Conservation (phyloP, 2,113 vertebrate genomes). For the Nymphicus hollandicus region DNA sequence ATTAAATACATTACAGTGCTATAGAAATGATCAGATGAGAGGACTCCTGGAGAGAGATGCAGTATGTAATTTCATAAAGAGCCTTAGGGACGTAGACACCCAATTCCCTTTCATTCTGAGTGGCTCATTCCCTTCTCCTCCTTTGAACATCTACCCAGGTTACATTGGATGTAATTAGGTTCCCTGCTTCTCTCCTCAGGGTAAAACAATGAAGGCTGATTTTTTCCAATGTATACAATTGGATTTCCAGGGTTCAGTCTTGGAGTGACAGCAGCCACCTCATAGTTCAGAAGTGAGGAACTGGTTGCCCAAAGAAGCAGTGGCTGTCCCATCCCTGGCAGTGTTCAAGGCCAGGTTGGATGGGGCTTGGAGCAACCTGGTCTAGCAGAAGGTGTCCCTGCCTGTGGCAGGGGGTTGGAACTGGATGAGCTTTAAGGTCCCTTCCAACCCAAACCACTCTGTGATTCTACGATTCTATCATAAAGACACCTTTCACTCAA, state of each 20-base stretch:
- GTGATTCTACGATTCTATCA: background rate
- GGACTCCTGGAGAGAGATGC: background rate
- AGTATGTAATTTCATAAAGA: background rate
- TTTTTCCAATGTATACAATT: background rate
- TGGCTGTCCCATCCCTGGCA: background rate
- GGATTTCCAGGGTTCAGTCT: background rate
- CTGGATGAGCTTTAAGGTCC: background rate
- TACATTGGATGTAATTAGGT: background rate
- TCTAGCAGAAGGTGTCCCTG: background rate
- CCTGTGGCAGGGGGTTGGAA: accelerated
- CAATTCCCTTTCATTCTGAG: background rate
- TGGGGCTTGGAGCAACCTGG: background rate
- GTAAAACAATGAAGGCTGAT: background rate
- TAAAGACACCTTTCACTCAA: background rate
- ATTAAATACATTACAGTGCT: background rate
- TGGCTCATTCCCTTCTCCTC: background rate
- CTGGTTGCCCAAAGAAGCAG: background rate
- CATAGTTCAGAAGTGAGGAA: background rate
- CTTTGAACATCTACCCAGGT: background rate
- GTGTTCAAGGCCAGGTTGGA: background rate
- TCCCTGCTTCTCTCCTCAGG: background rate
- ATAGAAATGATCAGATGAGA: background rate
- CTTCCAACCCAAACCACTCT: background rate
- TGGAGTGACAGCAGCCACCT: background rate
- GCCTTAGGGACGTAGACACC: background rate